Evolutionary conservation across 2,888 invertebrate species (phyloP), one percentile per base, ranked within the genome.

Genomic region (Asteroscopus sphinx): DNA sequence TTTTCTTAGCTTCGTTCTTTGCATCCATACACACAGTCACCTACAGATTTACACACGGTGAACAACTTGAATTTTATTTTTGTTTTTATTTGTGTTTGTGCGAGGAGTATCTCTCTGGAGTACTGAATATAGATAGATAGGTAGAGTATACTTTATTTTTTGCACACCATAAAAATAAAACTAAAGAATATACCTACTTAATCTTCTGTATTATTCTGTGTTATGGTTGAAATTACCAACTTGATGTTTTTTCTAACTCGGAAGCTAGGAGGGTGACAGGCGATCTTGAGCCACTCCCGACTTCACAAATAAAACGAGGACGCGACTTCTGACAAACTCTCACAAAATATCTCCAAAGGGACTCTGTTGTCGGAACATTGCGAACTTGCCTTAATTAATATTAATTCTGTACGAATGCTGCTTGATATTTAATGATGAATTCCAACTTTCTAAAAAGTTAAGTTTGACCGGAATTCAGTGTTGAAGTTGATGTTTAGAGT

Each of bases 311-410:
- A 62, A 61, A 67, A 52, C 58, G 47, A 48, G 37, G 33, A 35
- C 33, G 33, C 42, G 52, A 59, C 45, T 60, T 59, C 46, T 28
- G 39, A 12, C 16, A 28, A 75, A 75, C 41, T 68, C 71, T 48
- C 39, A 58, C 17, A 46, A 56, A 62, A 52, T 54, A 61, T 56
- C 52, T 55, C 44, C 36, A 11, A 32, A 52, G 60, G 46, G 57
- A 48, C 44, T 37, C 9, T 26, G 54, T 16, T 33, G 46, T 16
- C 32, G 11, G 44, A 12, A 28, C 37, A 33, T 26, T 37, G 26
- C 45, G 28, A 37, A 67, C 21, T 68, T 55, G 5, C 3, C 28
- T 41, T 75, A 75, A 72, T 73, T 75, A 60, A 72, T 75, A 75
- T 64, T 68, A 68, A 68, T 56, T 46, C 39, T 40, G 42, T 59